Base-by-base conservation (phyloP, 2,113 vertebrate genomes). In the human (Homo sapiens) region DNA sequence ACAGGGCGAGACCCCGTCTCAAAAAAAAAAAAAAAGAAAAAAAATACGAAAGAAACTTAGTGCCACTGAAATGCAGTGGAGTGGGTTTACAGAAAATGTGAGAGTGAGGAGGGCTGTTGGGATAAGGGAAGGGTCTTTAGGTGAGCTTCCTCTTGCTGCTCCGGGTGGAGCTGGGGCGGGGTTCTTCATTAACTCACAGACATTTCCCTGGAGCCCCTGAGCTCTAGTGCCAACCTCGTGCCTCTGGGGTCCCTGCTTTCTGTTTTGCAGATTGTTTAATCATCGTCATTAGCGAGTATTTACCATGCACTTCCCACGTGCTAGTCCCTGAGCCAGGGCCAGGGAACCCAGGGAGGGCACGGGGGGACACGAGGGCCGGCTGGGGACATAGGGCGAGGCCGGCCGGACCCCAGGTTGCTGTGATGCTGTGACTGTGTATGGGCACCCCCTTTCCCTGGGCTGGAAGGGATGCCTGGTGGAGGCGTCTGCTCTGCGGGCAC, bases 221-320 rank as follows among this genome's bases (percentile, higher is more conserved):
- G 45, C 57, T 70, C 75, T 12, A 3, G 35, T 35, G 94, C 83
- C 76, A 66, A 18, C 66, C 4, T 43, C 4, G 8, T 6, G 16
- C 52, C 96, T 78, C 95, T 8, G 13, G 43, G 2, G 90, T 48
- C 79, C 43, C 81, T 75, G 78, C 40, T 70, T 43, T 96, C 89
- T 16, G 22, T 55, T 98, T 97, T 98, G 79, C 97, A 57, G 86
- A 84, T 72, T 87, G 64, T 98, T 98, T 97, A 97, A 97, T 98
- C 98, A 97, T 97, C 97, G 72, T 96, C 96, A 91, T 98, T 97
- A 98, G 73, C 0, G 2, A 50, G 89, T 76, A 83, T 96, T 96
- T 94, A 85, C 92, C 8, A 0, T 12, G 48, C 0, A 7, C 55
- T 97, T 93, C 93, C 97, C 89, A 23, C 79, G 93, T 81, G 93